Evolutionary conservation across 2,888 invertebrate species (phyloP).

Genomic region (Tipula confusa): DNA sequence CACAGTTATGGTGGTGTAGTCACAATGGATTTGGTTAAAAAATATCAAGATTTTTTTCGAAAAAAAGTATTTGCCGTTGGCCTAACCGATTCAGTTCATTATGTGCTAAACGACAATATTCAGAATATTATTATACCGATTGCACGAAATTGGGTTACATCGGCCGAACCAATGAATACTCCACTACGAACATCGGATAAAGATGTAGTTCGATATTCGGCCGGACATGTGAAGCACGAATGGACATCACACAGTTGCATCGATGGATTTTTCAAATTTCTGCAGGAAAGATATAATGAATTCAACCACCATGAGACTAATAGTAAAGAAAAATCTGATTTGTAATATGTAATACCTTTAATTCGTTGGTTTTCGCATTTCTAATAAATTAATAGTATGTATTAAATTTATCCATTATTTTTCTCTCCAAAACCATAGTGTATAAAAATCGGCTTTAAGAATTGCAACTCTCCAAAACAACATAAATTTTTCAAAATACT

Average conservation of each 20-base stretch:
- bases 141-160: constrained; percentile 61
- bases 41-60: constrained; percentile 56
- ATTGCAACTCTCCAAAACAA: neutral
- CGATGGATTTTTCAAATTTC: constrained; percentile 61
- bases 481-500: too few relatives aligned
- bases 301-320: neutral
- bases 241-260: constrained; percentile 65
- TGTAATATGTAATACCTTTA: neutral
- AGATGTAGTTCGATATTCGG: constrained; percentile 57
- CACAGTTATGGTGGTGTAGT: constrained; percentile 77
- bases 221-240: constrained; percentile 64
- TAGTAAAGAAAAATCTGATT: neutral
- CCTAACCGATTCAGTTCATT: constrained; percentile 72
- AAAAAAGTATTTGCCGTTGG: constrained; percentile 67
- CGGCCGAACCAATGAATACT: constrained; percentile 54
- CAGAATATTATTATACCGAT: constrained; percentile 40
- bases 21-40: constrained; percentile 56
- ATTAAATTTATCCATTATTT: neutral
- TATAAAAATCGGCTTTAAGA: neutral
- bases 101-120: constrained; percentile 38
- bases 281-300: constrained; percentile 48
- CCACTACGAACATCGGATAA: constrained; percentile 45
- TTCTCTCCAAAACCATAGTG: neutral
- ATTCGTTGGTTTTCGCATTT: neutral
- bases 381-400: neutral